Conservation (phyloP, 2,888 invertebrate genomes). For the Allolobophora icterica region DNA sequence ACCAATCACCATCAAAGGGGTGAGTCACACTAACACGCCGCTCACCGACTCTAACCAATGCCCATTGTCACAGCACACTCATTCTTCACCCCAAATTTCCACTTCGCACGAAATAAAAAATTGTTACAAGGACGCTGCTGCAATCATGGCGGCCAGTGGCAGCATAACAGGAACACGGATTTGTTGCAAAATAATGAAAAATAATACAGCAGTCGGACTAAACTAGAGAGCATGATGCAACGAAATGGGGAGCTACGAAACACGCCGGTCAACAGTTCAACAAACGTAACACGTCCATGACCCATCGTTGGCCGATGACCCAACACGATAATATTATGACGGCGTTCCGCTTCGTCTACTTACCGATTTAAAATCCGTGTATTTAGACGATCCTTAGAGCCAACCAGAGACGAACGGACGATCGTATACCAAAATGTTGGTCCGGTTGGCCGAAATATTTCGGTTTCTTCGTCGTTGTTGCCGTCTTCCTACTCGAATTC, state of each 20-base stretch:
- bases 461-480: neutral
- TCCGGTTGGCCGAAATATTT: neutral
- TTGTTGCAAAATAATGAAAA: neutral
- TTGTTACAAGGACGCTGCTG: neutral
- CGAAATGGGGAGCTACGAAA: neutral
- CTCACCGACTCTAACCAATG: too few relatives aligned
- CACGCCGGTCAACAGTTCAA: neutral
- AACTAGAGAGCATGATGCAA: neutral
- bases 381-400: neutral
- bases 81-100: neutral
- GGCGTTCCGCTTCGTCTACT: constrained; percentile 17
- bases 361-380: constrained; percentile 4
- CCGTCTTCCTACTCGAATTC: neutral
- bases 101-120: neutral
- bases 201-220: neutral
- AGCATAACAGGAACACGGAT: neutral
- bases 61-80: neutral
- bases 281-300: neutral
- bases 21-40: neutral
- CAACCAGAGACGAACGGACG: neutral
- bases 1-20: neutral
- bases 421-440: neutral
- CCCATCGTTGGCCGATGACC: neutral
- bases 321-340: neutral
- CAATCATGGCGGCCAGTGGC: neutral